Conservation (phyloP, 1,140 invertebrate genomes). For the Philopotamus ludificatus region DNA sequence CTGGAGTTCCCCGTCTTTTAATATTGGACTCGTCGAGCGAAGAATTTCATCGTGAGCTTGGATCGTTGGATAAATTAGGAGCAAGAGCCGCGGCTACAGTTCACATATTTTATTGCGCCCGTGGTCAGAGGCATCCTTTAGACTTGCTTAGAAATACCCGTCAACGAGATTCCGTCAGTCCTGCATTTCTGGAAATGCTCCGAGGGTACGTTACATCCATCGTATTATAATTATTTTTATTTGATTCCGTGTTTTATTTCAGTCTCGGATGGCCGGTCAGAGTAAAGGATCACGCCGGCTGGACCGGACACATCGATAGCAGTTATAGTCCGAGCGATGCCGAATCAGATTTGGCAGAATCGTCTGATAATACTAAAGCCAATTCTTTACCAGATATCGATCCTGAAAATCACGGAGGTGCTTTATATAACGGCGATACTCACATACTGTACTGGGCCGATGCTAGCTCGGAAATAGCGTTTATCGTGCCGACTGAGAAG, state of each 20-base stretch:
- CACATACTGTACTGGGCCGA: constrained; percentile 95
- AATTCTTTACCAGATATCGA: constrained; percentile 21
- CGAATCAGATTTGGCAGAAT: constrained; percentile 54
- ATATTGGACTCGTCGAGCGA: constrained; percentile 73
- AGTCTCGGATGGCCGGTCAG: constrained; percentile 86
- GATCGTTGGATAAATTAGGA: constrained; percentile 75
- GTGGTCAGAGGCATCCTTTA: constrained; percentile 71
- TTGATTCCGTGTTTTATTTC: constrained; percentile 42
- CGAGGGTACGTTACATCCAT: constrained; percentile 44
- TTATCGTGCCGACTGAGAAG: constrained; percentile 82
- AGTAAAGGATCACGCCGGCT: constrained; percentile 79
- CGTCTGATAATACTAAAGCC: constrained; percentile 16
- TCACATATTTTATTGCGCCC: constrained; percentile 88
- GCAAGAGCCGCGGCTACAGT: constrained; percentile 87
- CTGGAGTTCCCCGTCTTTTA: constrained; percentile 62
- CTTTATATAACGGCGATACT: constrained; percentile 67
- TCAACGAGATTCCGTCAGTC: constrained; percentile 38
- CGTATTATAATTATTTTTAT: constrained; percentile 49
- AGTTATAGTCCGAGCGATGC: constrained; percentile 63
- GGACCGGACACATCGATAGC: constrained; percentile 83
- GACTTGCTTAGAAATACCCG: constrained; percentile 80
- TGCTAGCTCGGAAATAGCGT: constrained; percentile 89
- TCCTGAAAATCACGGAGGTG: constrained; percentile 58
- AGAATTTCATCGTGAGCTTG: constrained; percentile 73
- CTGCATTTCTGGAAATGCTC: constrained; percentile 48